Evolutionary conservation across 1,140 invertebrate genomes (phyloP), one percentile per base, ranked within the genome.

Genomic region (Linepithema humile): DNA sequence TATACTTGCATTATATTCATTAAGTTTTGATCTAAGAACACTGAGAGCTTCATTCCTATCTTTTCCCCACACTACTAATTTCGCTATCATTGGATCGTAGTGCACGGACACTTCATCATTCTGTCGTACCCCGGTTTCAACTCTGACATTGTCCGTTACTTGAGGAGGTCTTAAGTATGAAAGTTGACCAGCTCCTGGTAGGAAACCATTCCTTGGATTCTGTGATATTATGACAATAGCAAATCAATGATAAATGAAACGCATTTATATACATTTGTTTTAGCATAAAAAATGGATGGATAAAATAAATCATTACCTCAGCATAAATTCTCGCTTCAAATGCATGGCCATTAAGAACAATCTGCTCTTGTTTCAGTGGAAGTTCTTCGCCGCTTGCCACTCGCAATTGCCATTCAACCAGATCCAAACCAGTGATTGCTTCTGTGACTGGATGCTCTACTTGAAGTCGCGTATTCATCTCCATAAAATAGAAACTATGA

Each of bases 11-110:
- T 99, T 97, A 93, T 98, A 99, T 86, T 99, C 96, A 3, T 96
- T 93, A 6, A 99, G 95, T 77, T 97, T 97, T 0, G 95, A 94
- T 87, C 96, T 95, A 43, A 99, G 95, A 91, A 97, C 97, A 38
- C 95, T 96, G 0, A 99, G 95, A 0, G 99, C 99, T 90, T 97
- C 96, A 9, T 92, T 93, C 87, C 99, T 95, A 92, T 99, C 96
- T 84, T 96, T 95, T 5, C 97, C 98, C 98, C 98, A 99, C 20
- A 99, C 98, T 0, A 99, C 97, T 17, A 99, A 94, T 95, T 99
- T 99, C 0, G 99, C 99, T 90, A 99, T 99, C 99, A 99, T 99
- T 1, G 99, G 99, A 95, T 99, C 99, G 93, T 99, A 99, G 95
- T 99, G 97, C 1, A 99, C 98, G 0, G 98, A 98, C 0, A 99